Evolutionary conservation across 2,113 vertebrate genomes (phyloP), one percentile per base, ranked within the genome.

Genomic region (Nicator chloris): DNA sequence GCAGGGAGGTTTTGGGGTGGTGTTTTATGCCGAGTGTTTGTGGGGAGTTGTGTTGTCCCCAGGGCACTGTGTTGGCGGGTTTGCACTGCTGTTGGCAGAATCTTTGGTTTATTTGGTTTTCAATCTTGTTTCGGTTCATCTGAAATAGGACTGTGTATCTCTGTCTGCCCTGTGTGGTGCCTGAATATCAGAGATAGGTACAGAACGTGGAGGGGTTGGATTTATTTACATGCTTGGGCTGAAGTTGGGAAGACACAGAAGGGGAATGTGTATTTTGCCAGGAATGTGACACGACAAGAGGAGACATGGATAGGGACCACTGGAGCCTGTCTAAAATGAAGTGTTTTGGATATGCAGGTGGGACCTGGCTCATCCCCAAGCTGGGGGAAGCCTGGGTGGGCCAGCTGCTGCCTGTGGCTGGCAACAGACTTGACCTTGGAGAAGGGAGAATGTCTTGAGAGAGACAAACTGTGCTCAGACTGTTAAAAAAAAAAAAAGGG

Each of bases 341-440:
- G 35, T 4, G 28, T 14, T 20, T 17, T 18, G 47, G 16, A 1
- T 4, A 1, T 4, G n/a, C 88, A 76, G 73, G 87, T 92, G 84
- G 65, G 53, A 21, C 4, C 23, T 69, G 83, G 59, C 81, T 57
- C 0, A 0, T 45, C 7, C 35, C 28, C n/a, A 44, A 0, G 50
- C 56, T 33, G 14, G 31, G 53, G 27, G 11, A 27, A 60, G 40
- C 49, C 28, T 22, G 35, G 33, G 33, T 79, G 70, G 70, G 57
- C 82, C 69, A 56, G 51, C 47, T 64, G 86, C 81, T 82, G 59
- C 66, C 59, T 44, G 7, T 40, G 89, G 24, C 70, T 90, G 50
- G 9, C 33, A 21, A 28, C 59, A 69, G 50, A 7, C 59, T 82
- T 77, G 84, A 88, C 93, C 87, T 93, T 95, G 95, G 79, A 27